Percentiles rank a stretch among this genome's conserved stretches.
Conservation (phyloP, 2,797 vertebrate species). For the Phalloptychus januarius region DNA sequence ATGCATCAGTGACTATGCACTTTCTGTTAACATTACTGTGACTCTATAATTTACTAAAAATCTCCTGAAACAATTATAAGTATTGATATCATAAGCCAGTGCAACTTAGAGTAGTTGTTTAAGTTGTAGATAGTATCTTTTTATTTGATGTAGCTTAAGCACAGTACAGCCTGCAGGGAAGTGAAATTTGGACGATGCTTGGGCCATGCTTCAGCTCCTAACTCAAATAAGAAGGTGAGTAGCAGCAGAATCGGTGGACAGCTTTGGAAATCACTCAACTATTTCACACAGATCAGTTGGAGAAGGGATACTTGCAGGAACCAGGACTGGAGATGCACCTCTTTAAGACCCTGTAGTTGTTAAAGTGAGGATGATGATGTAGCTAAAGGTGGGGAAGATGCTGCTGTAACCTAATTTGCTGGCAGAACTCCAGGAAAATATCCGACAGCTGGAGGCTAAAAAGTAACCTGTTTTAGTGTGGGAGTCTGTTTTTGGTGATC, state of each 20-base stretch:
- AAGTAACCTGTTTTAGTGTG: neutral
- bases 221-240: neutral
- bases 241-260: neutral
- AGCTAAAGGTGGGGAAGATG: neutral
- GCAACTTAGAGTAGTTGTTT: neutral
- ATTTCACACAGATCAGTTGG: neutral
- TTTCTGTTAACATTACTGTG: neutral
- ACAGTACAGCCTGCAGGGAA: neutral
- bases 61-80: neutral
- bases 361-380: neutral
- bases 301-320: neutral
- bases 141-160: neutral
- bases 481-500: neutral
- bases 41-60: neutral
- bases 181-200: neutral
- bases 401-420: neutral
- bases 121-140: neutral
- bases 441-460: neutral
- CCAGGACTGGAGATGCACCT: neutral
- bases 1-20: neutral
- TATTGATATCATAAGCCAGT: neutral
- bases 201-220: neutral
- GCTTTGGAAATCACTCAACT: neutral
- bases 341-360: neutral
- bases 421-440: neutral